These are phyloP conservation scores for Heteromormyrus szaboi DNA, from an alignment of 2,797 vertebrate species.

Conservation along the genomic window DNA sequence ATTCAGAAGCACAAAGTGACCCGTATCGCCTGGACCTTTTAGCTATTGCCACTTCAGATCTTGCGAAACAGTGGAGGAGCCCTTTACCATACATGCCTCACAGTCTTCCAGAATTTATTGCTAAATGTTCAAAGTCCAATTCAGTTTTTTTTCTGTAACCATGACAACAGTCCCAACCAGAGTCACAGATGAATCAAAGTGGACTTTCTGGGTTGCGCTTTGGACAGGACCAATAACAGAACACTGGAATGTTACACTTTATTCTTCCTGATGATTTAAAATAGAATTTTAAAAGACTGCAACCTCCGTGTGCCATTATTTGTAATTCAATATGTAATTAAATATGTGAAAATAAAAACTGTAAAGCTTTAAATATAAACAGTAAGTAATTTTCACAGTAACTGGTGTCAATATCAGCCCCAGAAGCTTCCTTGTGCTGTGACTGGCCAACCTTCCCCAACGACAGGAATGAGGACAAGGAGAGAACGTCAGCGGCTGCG, in stretches of 20 bases:
- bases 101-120: background rate
- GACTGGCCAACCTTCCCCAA: background rate
- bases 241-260: background rate
- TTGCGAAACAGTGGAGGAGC: background rate
- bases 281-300: background rate
- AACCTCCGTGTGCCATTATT: background rate
- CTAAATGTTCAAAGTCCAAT: background rate
- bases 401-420: background rate
- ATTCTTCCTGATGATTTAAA: background rate
- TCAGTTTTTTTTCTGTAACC: background rate
- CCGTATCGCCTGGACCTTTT: background rate
- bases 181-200: background rate
- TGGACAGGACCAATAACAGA: background rate
- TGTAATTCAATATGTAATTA: background rate
- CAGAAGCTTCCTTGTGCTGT: background rate
- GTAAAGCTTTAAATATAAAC: background rate
- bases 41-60: background rate
- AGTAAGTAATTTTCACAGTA: background rate
- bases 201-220: background rate
- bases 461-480: background rate
- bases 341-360: background rate
- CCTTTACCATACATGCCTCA: background rate
- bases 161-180: background rate
- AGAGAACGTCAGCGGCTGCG: background rate
- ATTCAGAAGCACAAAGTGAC: background rate